Percentiles rank a stretch among this genome's conserved stretches.
Evolutionary conservation across 2,888 invertebrate genomes (phyloP).

Genomic region (Chrysolina haemoptera): DNA sequence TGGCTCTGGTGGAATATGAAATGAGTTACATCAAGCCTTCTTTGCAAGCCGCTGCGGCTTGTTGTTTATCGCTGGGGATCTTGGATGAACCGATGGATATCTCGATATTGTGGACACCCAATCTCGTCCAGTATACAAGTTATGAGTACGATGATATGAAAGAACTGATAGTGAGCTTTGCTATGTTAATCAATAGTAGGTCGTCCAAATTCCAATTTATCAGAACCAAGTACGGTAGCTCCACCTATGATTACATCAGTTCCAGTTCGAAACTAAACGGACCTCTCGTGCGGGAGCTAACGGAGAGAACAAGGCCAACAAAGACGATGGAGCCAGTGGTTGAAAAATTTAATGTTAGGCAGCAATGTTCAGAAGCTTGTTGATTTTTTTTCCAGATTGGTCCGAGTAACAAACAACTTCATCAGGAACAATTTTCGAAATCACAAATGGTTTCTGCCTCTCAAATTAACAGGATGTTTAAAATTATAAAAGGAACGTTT

Average conservation of each 20-base stretch:
- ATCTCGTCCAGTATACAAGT: slow-evolving; percentile 82
- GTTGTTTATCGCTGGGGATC: slow-evolving; percentile 78
- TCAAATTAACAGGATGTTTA: too few species aligned
- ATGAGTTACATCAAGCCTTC: slow-evolving; percentile 88
- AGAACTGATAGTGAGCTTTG: slow-evolving; percentile 80
- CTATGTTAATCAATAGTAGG: slow-evolving; percentile 78
- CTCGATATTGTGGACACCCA: slow-evolving; percentile 79
- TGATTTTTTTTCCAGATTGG: too few species aligned
- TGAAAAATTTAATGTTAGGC: too few species aligned
- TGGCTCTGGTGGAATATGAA: slow-evolving; percentile 85
- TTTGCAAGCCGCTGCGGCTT: slow-evolving; percentile 84
- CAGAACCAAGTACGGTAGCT: slow-evolving; percentile 76
- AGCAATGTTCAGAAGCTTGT: too few species aligned
- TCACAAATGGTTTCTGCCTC: too few species aligned
- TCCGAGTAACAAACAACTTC: too few species aligned
- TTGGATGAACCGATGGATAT: slow-evolving; percentile 71
- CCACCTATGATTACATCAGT: slow-evolving; percentile 78
- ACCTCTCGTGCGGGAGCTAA: slow-evolving; percentile 60
- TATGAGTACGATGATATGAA: slow-evolving; percentile 80
- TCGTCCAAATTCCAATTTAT: slow-evolving; percentile 82
- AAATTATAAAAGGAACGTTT: too few species aligned
- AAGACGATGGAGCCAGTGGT: not conserved
- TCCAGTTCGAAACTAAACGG: slow-evolving; percentile 75
- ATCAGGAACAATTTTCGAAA: too few species aligned
- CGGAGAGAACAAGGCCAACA: slow-evolving; percentile 1